These are phyloP conservation scores for Enteromius mattozi DNA, from an alignment of 2,797 vertebrate genomes.

Conservation along the genomic window DNA sequence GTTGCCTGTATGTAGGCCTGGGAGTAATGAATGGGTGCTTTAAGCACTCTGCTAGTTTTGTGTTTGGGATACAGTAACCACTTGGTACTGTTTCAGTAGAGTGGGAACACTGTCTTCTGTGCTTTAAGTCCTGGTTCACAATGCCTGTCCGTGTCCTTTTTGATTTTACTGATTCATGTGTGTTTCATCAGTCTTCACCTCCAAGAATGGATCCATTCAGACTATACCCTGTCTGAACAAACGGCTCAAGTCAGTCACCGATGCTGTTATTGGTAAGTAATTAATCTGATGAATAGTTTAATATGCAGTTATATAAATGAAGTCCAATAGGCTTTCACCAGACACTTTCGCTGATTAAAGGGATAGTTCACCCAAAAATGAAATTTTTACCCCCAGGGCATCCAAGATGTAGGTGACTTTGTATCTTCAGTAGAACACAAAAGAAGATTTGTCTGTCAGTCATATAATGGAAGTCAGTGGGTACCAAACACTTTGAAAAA, in stretches of 20 bases:
- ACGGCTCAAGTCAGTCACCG: slow-evolving; percentile 69
- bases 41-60: slow-evolving; percentile 1
- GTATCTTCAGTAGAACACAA: too few relatives aligned
- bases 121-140: not conserved
- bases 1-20: slow-evolving; percentile 10
- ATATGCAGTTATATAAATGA: too few relatives aligned
- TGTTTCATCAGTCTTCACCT: slow-evolving; percentile 70
- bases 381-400: too few relatives aligned
- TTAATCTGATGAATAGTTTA: too few relatives aligned
- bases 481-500: too few relatives aligned
- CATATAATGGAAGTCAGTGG: too few relatives aligned
- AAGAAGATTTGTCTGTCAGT: too few relatives aligned
- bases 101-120: not conserved
- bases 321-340: too few relatives aligned
- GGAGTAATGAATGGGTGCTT: not conserved
- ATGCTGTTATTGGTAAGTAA: slow-evolving; percentile 76
- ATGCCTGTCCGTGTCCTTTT: not conserved
- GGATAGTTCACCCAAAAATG: too few relatives aligned
- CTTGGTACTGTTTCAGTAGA: not conserved
- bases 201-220: slow-evolving; percentile 71
- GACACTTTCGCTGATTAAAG: too few relatives aligned
- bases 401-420: too few relatives aligned
- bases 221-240: slow-evolving; percentile 76
- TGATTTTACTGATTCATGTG: slow-evolving; percentile 22
- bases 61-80: not conserved